Percentiles rank a stretch among this genome's conserved stretches.
Evolutionary conservation across 2,113 vertebrate genomes (phyloP).

Genomic region (Diadophis punctatus): DNA sequence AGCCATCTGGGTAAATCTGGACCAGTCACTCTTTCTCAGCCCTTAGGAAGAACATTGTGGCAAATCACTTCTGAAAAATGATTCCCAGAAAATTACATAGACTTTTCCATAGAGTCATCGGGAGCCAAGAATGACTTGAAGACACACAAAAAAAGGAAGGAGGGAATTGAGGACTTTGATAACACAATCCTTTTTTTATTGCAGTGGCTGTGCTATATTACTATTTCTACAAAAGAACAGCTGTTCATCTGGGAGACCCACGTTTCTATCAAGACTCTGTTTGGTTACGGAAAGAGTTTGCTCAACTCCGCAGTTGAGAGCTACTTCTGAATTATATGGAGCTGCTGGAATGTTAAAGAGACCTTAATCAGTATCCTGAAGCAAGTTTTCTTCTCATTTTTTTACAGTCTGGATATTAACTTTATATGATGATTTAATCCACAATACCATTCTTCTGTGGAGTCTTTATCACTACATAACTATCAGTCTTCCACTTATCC

Average conservation of each 20-base stretch:
- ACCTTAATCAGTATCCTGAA: background rate
- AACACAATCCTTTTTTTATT: background rate
- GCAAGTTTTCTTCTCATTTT: background rate
- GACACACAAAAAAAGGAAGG: background rate
- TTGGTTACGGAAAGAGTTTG: conserved; percentile 91
- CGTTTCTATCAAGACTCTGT: conserved; percentile 89
- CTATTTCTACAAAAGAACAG: conserved; percentile 94
- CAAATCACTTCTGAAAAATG: background rate
- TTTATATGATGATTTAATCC: background rate
- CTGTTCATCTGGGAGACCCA: conserved; percentile 88
- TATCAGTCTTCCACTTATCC: background rate
- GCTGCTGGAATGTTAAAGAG: background rate
- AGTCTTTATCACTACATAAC: background rate
- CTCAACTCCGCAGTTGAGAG: conserved; percentile 77
- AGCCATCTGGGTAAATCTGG: background rate
- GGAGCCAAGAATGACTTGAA: background rate
- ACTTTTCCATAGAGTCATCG: background rate
- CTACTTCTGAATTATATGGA: background rate
- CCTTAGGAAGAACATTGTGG: background rate
- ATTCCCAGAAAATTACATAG: background rate
- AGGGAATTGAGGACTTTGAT: fast-evolving
- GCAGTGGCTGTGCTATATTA: conserved; percentile 89
- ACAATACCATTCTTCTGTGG: background rate
- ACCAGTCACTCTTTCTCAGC: background rate
- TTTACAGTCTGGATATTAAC: background rate